A percentile compares a stretch with the other conserved stretches of the same genome.
Evolutionary conservation across 2,888 invertebrate species (phyloP).

Genomic region (Drosophila pegasa): DNA sequence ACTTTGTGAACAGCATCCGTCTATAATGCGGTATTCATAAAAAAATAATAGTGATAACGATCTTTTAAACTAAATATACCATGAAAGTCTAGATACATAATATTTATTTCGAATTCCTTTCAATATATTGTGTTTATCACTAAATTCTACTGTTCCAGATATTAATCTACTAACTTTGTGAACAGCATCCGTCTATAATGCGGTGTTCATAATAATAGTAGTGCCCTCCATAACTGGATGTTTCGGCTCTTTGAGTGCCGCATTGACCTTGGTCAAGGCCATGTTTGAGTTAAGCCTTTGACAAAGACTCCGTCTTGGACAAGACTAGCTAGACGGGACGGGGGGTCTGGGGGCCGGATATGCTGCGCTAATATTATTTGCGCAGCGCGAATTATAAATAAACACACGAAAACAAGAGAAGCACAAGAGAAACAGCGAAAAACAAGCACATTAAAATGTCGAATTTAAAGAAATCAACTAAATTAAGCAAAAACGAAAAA

Average conservation of each 20-base stretch:
- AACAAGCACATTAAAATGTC: conserved; percentile 38
- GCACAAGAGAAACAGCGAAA: conserved; percentile 10
- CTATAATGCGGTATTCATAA: too few species aligned
- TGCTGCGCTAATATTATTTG: conserved; percentile 30
- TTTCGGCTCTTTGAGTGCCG: neutral
- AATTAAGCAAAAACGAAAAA: conserved; percentile 27
- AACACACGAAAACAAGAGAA: conserved; percentile 20
- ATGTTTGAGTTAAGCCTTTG: conserved; percentile 38
- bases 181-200: too few species aligned
- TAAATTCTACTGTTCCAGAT: too few species aligned
- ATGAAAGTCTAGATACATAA: too few species aligned
- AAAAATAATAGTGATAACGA: too few species aligned
- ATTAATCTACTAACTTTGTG: too few species aligned
- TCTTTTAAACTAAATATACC: too few species aligned
- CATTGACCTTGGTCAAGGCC: conserved; percentile 29
- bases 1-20: too few species aligned
- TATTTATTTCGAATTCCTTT: too few species aligned
- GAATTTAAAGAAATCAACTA: conserved; percentile 47
- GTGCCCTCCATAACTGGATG: too few species aligned
- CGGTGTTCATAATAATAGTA: too few species aligned
- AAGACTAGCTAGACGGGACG: neutral
- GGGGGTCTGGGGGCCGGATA: neutral
- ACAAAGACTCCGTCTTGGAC: neutral
- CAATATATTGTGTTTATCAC: too few species aligned
- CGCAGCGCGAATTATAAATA: conserved; percentile 66